These are phyloP conservation scores for Ecdyonurus torrentis DNA, from an alignment of 2,888 invertebrate species.

Conservation along the genomic window DNA sequence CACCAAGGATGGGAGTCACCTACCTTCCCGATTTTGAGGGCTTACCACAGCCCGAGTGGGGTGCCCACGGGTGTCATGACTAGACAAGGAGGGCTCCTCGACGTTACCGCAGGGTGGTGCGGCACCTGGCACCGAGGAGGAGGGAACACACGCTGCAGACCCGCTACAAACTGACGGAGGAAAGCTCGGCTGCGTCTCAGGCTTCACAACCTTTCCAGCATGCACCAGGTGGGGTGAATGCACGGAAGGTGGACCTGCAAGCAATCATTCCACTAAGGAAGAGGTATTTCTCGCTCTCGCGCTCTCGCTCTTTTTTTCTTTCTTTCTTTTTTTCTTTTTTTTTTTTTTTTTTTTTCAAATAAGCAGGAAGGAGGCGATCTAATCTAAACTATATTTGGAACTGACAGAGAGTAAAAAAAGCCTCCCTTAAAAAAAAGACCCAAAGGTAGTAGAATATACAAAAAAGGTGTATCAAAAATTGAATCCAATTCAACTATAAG, in stretches of 20 bases:
- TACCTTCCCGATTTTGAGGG: conserved; percentile 18
- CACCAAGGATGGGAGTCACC: conserved; percentile 9
- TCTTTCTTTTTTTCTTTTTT: no score
- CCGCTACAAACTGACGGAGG: conserved; percentile 11
- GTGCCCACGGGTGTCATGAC: conserved; percentile 20
- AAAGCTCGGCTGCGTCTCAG: conserved; percentile 11
- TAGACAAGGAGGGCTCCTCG: conserved; percentile 21
- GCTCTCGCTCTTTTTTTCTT: no score
- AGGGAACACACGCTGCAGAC: conserved; percentile 6
- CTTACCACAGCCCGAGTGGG: conserved; percentile 19
- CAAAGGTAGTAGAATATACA: no score
- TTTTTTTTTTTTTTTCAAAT: no score
- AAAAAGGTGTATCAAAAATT: no score
- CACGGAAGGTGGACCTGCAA: conserved; percentile 19
- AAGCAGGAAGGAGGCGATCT: neutral
- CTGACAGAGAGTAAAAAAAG: no score
- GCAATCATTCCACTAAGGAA: conserved; percentile 13
- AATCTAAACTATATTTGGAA: neutral
- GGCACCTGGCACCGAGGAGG: conserved; percentile 7
- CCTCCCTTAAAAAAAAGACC: no score
- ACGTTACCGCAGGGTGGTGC: conserved; percentile 15
- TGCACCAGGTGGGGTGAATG: conserved; percentile 24
- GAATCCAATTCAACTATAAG: no score
- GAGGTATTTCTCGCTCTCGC: neutral
- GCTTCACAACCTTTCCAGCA: conserved; percentile 16